Percentiles rank a stretch among this genome's conserved stretches.
These are phyloP conservation scores for Aspiorhynchus laticeps DNA, from an alignment of 2,113 vertebrate species.

Conservation along the genomic window DNA sequence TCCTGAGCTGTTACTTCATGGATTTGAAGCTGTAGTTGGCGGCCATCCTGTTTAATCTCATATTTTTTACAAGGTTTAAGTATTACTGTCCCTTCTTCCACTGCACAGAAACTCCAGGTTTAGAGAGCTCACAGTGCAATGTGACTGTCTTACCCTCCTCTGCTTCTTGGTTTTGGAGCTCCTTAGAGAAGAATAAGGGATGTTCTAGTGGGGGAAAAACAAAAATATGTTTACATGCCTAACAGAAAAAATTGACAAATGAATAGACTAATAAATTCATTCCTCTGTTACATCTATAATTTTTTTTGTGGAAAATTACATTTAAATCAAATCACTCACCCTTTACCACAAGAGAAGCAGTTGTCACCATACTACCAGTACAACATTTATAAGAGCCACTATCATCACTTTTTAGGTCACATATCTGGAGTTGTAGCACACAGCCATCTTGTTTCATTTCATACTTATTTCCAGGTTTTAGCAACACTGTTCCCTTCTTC, in stretches of 20 bases:
- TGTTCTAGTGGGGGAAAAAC: conserved; percentile 42
- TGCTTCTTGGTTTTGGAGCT: conserved; percentile 72
- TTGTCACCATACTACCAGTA: conserved; percentile 52
- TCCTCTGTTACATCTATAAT: neutral
- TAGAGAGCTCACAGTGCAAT: conserved; percentile 74
- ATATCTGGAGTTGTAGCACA: conserved; percentile 58
- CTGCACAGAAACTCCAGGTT: conserved; percentile 52
- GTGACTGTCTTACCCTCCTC: conserved; percentile 70
- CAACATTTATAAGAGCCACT: conserved; percentile 64
- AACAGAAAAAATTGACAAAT: neutral
- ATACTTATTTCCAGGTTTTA: conserved; percentile 65
- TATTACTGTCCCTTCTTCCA: conserved; percentile 54
- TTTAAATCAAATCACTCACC: neutral
- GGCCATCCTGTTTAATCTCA: conserved; percentile 70
- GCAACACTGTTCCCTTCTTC: conserved; percentile 65
- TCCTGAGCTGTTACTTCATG: conserved; percentile 70
- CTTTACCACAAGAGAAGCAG: conserved; percentile 48
- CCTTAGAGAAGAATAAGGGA: conserved; percentile 68
- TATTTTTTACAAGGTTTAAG: conserved; percentile 74
- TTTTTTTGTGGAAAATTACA: neutral
- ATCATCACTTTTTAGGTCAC: conserved; percentile 65
- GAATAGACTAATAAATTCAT: neutral
- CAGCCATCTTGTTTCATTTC: conserved; percentile 73
- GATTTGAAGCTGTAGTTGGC: conserved; percentile 70
- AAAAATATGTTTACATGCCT: neutral